Evolutionary conservation across 2,888 invertebrate species (phyloP).

Genomic region (Harpagoxenus sublaevis): DNA sequence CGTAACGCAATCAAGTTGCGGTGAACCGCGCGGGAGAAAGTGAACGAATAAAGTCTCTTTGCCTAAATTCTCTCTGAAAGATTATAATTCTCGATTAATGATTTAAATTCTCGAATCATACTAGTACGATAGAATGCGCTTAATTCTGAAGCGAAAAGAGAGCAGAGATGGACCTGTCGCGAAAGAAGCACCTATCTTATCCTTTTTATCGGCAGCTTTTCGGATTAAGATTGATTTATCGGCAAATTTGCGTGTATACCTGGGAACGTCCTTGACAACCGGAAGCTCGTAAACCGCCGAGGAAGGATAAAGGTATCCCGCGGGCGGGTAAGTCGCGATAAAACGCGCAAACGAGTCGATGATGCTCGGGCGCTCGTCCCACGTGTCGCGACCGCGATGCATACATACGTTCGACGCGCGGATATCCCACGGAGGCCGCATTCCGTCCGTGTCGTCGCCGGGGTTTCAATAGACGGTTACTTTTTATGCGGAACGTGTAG

Average conservation of each 20-base stretch:
- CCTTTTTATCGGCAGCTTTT: background rate
- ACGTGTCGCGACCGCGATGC: conserved; percentile 75
- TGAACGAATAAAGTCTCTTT: conserved; percentile 30
- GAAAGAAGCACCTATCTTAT: background rate
- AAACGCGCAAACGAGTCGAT: conserved; percentile 64
- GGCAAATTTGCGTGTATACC: background rate
- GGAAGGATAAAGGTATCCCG: background rate
- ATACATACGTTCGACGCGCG: conserved; percentile 62
- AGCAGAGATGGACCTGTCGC: no score
- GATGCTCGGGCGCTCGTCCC: conserved; percentile 62
- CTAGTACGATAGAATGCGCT: no score
- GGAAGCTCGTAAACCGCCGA: conserved; percentile 27
- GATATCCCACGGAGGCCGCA: conserved; percentile 69
- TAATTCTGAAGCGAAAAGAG: background rate
- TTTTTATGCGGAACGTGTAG: conserved; percentile 32
- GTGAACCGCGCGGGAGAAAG: conserved; percentile 35
- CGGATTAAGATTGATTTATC: background rate
- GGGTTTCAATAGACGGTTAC: conserved; percentile 31
- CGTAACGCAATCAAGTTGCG: conserved; percentile 53
- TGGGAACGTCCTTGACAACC: conserved; percentile 13
- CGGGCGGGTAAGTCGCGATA: conserved; percentile 29
- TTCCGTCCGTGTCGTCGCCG: conserved; percentile 56
- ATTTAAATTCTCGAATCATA: background rate
- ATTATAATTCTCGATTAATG: background rate
- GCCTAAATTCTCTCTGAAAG: background rate